Evolutionary conservation across 2,888 invertebrate species (phyloP).

Genomic region (Aphelenchoides bicaudatus): DNA sequence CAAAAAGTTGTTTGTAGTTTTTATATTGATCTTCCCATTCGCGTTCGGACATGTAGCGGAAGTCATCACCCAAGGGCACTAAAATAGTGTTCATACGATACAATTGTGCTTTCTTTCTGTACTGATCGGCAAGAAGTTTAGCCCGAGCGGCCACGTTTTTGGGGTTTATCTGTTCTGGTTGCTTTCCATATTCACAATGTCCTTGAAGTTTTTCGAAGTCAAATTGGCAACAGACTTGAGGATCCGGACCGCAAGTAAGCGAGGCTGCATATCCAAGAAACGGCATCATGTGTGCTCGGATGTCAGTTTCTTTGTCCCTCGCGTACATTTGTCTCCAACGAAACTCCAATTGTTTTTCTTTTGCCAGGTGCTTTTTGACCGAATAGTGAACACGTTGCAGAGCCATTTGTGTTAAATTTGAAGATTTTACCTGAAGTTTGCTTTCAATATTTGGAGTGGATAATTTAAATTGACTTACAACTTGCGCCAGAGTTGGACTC

Average conservation of each 20-base stretch:
- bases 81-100: conserved; percentile 79
- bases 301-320: conserved; percentile 75
- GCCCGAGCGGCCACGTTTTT: conserved; percentile 82
- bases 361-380: conserved; percentile 84
- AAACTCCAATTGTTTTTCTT: conserved; percentile 80
- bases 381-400: conserved; percentile 90
- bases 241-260: conserved; percentile 97
- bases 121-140: conserved; percentile 79
- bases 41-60: conserved; percentile 66
- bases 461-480: no score
- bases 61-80: conserved; percentile 89
- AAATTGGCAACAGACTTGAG: conserved; percentile 92
- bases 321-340: conserved; percentile 91
- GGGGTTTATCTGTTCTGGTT: conserved; percentile 77
- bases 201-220: conserved; percentile 74
- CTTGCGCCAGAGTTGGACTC: conserved; percentile 79
- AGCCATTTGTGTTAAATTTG: conserved; percentile 77
- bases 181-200: conserved; percentile 81
- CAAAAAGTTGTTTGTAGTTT: conserved; percentile 83
- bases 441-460: no score
- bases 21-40: conserved; percentile 88
- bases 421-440: conserved; percentile 75
- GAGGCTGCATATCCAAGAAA: conserved; percentile 82
- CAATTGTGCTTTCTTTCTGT: conserved; percentile 85
- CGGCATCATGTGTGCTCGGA: conserved; percentile 77